These are phyloP conservation scores for Moxostoma hubbsi DNA, from an alignment of 2,797 vertebrate genomes.

Conservation along the genomic window DNA sequence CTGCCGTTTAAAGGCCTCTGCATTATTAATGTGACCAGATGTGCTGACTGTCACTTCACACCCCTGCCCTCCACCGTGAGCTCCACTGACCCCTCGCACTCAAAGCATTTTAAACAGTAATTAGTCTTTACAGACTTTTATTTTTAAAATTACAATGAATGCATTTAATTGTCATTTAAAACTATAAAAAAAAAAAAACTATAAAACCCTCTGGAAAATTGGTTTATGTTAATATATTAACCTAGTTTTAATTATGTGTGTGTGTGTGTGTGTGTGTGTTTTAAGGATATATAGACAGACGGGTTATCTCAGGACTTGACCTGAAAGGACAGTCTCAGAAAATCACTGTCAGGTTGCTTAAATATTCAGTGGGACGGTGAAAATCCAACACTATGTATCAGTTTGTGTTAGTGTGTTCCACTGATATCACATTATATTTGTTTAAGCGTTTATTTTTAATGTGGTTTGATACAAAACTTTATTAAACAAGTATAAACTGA, in stretches of 20 bases:
- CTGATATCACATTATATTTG: background rate
- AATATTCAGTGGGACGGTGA: conserved; percentile 34
- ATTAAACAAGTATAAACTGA: background rate
- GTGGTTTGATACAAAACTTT: conserved; percentile 5
- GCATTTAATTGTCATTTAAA: too few relatives aligned
- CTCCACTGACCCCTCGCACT: conserved; percentile 46
- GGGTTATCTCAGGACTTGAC: conserved; percentile 40
- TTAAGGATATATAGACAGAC: background rate
- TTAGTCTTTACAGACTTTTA: background rate
- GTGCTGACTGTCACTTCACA: conserved; percentile 84
- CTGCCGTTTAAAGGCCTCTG: conserved; percentile 80
- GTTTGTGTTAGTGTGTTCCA: conserved; percentile 10
- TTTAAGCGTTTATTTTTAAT: conserved; percentile 6
- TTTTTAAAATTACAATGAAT: too few relatives aligned
- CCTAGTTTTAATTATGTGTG: background rate
- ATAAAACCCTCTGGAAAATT: background rate
- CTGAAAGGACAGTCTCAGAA: conserved; percentile 35
- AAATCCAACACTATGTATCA: conserved; percentile 8
- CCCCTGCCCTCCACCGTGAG: conserved; percentile 67
- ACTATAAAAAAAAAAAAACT: background rate
- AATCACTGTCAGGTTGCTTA: conserved; percentile 35
- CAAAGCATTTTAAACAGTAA: background rate
- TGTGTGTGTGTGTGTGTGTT: background rate
- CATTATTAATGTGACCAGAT: conserved; percentile 85
- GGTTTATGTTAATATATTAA: background rate